phyloP scores from a whole-genome alignment of 2,113 vertebrate genomes.

The Thamnaconus septentrionalis region DNA sequence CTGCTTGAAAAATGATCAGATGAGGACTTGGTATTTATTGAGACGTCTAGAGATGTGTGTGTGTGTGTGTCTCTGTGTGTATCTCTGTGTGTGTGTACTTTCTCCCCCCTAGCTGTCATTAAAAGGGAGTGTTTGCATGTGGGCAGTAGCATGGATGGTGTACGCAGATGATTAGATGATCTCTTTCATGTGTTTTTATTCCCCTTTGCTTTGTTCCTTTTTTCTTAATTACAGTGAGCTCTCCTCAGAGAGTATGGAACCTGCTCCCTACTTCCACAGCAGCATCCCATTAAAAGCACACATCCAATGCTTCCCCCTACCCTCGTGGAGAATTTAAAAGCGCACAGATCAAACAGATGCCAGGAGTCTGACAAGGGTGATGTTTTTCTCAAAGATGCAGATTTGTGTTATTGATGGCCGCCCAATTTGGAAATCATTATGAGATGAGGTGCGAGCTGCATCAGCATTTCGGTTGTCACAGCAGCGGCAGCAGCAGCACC shows the following conservation, averaged over 20 bases:
- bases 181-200: constrained; percentile 76
- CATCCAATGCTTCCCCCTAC: constrained; percentile 58
- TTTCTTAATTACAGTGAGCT: constrained; percentile 78
- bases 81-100: constrained; percentile 7
- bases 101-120: neutral
- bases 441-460: constrained; percentile 66
- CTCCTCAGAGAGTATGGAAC: constrained; percentile 73
- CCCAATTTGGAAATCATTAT: constrained; percentile 76
- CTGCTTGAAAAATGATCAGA: constrained; percentile 2
- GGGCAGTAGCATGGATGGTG: constrained; percentile 5
- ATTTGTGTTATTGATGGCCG: constrained; percentile 76
- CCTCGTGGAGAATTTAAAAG: constrained; percentile 75
- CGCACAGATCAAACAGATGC: constrained; percentile 74
- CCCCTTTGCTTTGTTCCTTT: constrained; percentile 72
- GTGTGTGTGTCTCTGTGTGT: constrained; percentile 5
- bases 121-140: constrained; percentile 24
- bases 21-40: neutral
- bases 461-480: constrained; percentile 63
- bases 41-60: constrained; percentile 30
- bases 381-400: constrained; percentile 76
- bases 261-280: constrained; percentile 60
- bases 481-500: constrained; percentile 26
- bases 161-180: constrained; percentile 68
- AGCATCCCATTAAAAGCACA: constrained; percentile 72
- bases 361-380: constrained; percentile 60